phyloP scores from a whole-genome alignment of 2,113 vertebrate species.

The Gobius niger region DNA sequence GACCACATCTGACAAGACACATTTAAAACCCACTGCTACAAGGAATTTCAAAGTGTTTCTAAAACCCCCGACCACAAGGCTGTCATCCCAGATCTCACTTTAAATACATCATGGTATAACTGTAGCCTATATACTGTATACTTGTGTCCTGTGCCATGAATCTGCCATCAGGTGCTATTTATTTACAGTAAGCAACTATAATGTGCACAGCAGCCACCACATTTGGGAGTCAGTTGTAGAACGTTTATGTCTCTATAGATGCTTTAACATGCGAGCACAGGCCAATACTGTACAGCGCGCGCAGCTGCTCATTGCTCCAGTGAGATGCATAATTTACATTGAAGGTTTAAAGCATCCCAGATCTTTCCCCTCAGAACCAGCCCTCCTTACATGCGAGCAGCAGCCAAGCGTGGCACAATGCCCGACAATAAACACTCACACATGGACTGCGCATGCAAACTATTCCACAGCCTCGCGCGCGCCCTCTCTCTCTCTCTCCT shows the following conservation, averaged over 20 bases:
- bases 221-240: too few species aligned
- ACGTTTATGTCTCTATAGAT: neutral
- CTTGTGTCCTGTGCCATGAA: too few species aligned
- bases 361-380: conserved; percentile 5
- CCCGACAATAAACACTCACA: conserved; percentile 28
- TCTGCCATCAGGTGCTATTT: too few species aligned
- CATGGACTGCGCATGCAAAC: conserved; percentile 7
- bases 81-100: too few species aligned
- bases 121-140: too few species aligned
- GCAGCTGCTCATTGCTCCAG: neutral
- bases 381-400: conserved; percentile 6
- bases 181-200: neutral
- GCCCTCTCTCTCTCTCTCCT: neutral
- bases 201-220: neutral
- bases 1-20: neutral
- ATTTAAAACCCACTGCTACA: neutral
- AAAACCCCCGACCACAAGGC: too few species aligned
- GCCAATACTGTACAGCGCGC: neutral
- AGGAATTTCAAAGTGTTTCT: too few species aligned
- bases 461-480: too few species aligned
- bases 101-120: too few species aligned
- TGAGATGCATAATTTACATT: conserved; percentile 12
- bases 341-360: conserved; percentile 6
- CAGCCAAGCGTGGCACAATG: conserved; percentile 26
- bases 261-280: neutral